phyloP scores from a whole-genome alignment of 2,888 invertebrate species.

The Choreutis nemorana region DNA sequence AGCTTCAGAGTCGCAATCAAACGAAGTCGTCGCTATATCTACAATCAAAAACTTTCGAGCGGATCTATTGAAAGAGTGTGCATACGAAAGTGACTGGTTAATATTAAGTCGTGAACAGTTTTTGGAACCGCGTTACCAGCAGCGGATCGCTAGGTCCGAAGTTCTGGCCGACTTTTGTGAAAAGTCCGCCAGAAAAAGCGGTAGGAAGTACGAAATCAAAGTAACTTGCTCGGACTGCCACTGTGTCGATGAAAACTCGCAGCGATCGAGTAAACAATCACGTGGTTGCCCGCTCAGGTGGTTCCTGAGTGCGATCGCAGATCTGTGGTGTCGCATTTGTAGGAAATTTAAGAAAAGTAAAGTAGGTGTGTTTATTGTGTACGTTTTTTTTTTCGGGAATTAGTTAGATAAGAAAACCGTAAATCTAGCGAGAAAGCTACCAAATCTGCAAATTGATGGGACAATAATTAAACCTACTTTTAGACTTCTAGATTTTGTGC shows the following conservation, averaged over 20 bases:
- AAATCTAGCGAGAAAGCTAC: too few relatives aligned
- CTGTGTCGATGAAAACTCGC: conserved; percentile 24
- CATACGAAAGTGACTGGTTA: conserved; percentile 50
- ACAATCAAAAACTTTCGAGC: conserved; percentile 43
- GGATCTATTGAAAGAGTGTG: conserved; percentile 36
- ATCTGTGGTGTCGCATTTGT: conserved; percentile 18
- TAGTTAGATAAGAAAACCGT: too few relatives aligned
- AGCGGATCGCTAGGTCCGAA: conserved; percentile 27
- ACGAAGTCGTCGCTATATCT: conserved; percentile 41
- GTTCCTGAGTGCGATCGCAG: conserved; percentile 14
- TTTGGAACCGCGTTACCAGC: conserved; percentile 38
- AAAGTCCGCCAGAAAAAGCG: conserved; percentile 19
- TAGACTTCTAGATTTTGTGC: too few relatives aligned
- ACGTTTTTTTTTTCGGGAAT: too few relatives aligned
- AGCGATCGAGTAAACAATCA: conserved; percentile 16
- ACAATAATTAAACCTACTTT: too few relatives aligned
- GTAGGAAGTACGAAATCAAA: conserved; percentile 20
- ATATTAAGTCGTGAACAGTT: conserved; percentile 35
- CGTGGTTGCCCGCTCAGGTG: conserved; percentile 19
- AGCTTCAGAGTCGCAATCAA: conserved; percentile 13
- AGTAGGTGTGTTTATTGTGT: too few relatives aligned
- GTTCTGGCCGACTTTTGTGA: conserved; percentile 33
- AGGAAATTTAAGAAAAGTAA: conserved; percentile 20
- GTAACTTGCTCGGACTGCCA: conserved; percentile 35
- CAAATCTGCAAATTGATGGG: too few relatives aligned